phyloP scores from a whole-genome alignment of 2,113 vertebrate genomes.

The Sturnus vulgaris region DNA sequence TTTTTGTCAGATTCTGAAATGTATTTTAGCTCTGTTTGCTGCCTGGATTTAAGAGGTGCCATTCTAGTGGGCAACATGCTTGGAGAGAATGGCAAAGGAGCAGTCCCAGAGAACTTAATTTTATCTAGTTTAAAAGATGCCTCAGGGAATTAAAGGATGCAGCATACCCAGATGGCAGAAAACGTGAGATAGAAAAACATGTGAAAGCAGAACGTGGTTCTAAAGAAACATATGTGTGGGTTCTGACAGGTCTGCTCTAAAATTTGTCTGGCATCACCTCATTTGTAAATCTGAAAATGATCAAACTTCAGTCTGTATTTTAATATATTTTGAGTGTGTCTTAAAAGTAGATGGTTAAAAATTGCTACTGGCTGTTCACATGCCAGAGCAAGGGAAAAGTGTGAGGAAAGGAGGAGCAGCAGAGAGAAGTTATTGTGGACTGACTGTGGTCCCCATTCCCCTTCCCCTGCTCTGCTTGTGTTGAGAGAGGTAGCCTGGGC shows the following conservation, averaged over 20 bases:
- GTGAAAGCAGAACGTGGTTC: not conserved
- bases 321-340: not conserved
- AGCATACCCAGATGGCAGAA: not conserved
- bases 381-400: not conserved
- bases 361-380: not conserved
- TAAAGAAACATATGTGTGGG: not conserved
- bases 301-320: not conserved
- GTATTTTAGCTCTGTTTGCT: not conserved
- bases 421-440: not conserved
- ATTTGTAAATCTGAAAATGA: not conserved
- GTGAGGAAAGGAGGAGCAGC: not conserved
- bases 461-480: rapidly evolving
- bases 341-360: not conserved
- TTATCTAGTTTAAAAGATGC: not conserved
- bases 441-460: not conserved
- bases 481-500: not conserved
- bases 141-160: not conserved
- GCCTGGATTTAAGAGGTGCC: not conserved
- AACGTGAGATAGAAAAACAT: not conserved
- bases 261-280: not conserved
- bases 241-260: not conserved
- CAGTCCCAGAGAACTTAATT: not conserved
- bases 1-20: not conserved
- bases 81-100: not conserved
- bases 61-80: not conserved